Percentiles rank a stretch among this genome's conserved stretches.
Conservation (phyloP, 2,113 vertebrate genomes). For the Camelus dromedarius region DNA sequence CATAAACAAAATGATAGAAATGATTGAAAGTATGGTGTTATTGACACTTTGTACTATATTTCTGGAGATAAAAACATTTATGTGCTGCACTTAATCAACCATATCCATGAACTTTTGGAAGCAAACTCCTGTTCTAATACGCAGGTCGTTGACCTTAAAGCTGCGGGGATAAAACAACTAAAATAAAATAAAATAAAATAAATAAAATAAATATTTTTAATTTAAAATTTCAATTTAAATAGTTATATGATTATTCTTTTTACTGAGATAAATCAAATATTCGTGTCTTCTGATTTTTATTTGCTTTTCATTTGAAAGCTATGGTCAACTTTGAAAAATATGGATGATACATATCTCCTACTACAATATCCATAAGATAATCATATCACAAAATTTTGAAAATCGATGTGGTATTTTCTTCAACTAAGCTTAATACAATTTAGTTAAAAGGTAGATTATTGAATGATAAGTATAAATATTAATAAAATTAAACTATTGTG, state of each 20-base stretch:
- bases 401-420: neutral
- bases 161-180: neutral
- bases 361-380: neutral
- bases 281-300: neutral
- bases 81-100: slow-evolving; percentile 58
- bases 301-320: neutral
- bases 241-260: neutral
- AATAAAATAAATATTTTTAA: neutral
- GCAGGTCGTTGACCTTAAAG: slow-evolving; percentile 38
- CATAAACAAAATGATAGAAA: slow-evolving; percentile 62
- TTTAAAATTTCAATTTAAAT: neutral
- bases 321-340: neutral
- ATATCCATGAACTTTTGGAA: neutral
- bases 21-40: slow-evolving; percentile 17
- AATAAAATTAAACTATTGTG: neutral
- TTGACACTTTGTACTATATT: slow-evolving; percentile 27
- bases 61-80: slow-evolving; percentile 58
- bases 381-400: neutral
- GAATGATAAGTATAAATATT: neutral
- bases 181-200: neutral
- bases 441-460: neutral
- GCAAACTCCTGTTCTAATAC: neutral
- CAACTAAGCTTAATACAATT: neutral
- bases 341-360: neutral
- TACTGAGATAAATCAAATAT: neutral